Base-by-base conservation (phyloP, 1,140 invertebrate genomes). In the Polypedilum vanderplanki region DNA sequence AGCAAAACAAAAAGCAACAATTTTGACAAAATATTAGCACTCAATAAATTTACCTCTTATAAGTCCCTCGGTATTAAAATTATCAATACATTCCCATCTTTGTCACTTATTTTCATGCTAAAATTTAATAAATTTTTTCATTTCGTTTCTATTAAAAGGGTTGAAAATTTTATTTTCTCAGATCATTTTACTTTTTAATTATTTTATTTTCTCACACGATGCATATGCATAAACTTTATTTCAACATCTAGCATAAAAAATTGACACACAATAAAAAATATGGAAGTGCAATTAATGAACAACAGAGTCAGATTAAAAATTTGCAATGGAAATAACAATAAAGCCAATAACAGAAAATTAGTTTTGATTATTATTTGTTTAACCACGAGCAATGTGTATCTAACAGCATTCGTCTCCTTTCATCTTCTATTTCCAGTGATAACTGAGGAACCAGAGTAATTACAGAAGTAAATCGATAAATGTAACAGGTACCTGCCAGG, bases 401-500 rank as follows among this genome's bases (percentile, higher is more conserved):
- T 57, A 33, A 4, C 46, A 4, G 15, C n/a, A 57, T 12, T 33
- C 7, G 64, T 20, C 20, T 74, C 10, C n/a, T 64, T 75, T 70
- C 77, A 78, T 77, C 79, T 79, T 84, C 81, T 33, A 33, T 33
- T 33, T 33, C 1, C 83, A 90, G 88, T 84, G 77, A 84, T 89
- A 76, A 80, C 82, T 76, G 88, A 89, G 80, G 88, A 89, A 80
- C 88, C 88, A 75, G 88, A 89, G 82, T 90, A 83, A 89, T 90
- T 83, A 89, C 87, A 40, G 88, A 90, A 80, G 86, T 88, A 76
- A 76, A 90, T 90, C 78, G 87, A 89, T n/a, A 82, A 90, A 90
- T 81, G 86, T 89, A 78, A 90, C 88, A 75, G 75, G 88, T 89
- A 78, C 88, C 92, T 76, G 92, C n/a, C 93, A 74, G 93, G 65